These are phyloP conservation scores for Leptoteleia sp. DNA, from an alignment of 1,140 invertebrate species.

Conservation along the genomic window DNA sequence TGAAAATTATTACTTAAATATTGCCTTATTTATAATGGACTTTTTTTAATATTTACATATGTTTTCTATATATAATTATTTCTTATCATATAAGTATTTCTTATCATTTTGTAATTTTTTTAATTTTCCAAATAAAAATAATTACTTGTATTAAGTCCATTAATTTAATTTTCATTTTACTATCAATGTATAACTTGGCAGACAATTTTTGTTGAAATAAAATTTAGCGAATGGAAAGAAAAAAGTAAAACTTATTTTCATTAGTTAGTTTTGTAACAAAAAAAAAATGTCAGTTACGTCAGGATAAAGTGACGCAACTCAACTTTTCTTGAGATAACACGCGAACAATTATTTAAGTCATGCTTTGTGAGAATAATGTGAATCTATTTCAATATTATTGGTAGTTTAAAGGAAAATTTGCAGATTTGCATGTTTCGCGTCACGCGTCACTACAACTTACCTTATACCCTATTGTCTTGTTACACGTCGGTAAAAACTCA, in stretches of 20 bases:
- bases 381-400: slow-evolving; percentile 52
- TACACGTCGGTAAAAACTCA: slow-evolving; percentile 37
- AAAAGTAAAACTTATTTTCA: slow-evolving; percentile 3
- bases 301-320: slow-evolving; percentile 33
- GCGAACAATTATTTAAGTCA: slow-evolving; percentile 49
- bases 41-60: too few relatives aligned
- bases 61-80: too few relatives aligned
- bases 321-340: slow-evolving; percentile 32
- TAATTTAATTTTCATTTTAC: too few relatives aligned
- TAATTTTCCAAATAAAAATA: too few relatives aligned
- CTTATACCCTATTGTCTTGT: slow-evolving; percentile 49
- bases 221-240: too few relatives aligned
- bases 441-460: slow-evolving; percentile 37
- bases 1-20: too few relatives aligned
- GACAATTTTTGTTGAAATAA: too few relatives aligned
- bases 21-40: too few relatives aligned
- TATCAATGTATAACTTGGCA: too few relatives aligned
- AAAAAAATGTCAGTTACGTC: slow-evolving; percentile 8
- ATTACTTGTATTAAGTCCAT: too few relatives aligned
- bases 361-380: slow-evolving; percentile 41
- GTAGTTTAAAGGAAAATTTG: slow-evolving; percentile 39
- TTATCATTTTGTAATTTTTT: too few relatives aligned
- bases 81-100: too few relatives aligned
- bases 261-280: slow-evolving; percentile 5
- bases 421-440: slow-evolving; percentile 44